Conservation (phyloP, 2,888 invertebrate species). For the Bellardia bayeri region DNA sequence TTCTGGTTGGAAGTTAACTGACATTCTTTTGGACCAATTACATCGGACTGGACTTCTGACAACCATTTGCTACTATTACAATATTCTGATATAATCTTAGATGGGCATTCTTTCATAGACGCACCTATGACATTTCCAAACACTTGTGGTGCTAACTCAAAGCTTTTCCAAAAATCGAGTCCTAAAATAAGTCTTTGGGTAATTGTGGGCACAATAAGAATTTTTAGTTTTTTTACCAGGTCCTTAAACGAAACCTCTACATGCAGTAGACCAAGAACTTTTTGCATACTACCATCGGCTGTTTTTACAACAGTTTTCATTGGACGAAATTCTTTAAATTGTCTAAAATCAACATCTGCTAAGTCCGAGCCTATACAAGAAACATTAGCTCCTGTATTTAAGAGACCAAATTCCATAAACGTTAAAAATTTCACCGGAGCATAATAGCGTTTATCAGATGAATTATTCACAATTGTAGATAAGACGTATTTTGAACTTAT, state of each 20-base stretch:
- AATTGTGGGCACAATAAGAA: neutral
- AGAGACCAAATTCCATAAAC: slow-evolving; percentile 8
- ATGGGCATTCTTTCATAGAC: neutral
- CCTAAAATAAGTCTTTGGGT: neutral
- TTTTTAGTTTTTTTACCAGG: neutral
- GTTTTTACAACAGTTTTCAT: neutral
- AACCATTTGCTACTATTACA: too few relatives aligned
- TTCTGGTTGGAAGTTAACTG: neutral
- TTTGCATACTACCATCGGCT: neutral
- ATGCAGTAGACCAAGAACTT: neutral
- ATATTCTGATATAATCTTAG: neutral
- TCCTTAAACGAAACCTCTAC: neutral
- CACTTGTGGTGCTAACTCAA: neutral
- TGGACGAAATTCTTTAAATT: slow-evolving; percentile 5
- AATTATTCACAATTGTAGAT: neutral
- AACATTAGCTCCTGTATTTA: slow-evolving; percentile 28
- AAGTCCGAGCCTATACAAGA: slow-evolving; percentile 20
- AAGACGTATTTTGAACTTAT: neutral
- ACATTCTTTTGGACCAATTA: neutral
- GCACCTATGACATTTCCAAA: neutral
- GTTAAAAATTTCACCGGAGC: slow-evolving; percentile 11
- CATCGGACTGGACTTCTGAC: neutral
- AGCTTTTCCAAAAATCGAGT: neutral
- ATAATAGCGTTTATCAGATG: neutral
- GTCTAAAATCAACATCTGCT: neutral